Base-by-base conservation (phyloP, 2,888 invertebrate genomes). In the Anthoptus insignis region DNA sequence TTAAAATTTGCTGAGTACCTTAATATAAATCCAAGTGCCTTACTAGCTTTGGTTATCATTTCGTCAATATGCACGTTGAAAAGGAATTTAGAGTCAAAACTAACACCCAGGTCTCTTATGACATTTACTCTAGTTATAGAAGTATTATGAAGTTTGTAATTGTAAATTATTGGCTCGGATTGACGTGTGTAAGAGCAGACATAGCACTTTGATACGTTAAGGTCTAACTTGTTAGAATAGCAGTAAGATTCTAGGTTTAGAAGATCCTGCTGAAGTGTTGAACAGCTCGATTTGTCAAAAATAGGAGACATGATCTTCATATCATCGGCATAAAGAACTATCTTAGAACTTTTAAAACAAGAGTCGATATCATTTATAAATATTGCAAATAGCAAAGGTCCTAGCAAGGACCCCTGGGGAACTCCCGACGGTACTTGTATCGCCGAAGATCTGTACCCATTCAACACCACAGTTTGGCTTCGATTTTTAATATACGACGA, bases 11-110 rank as follows among this genome's bases (percentile, higher is more conserved):
- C 11, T 9, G 54, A 34, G 14, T 16, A 1, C 4, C 39, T 9
- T 1, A 56, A 5, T 9, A 56, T 13, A 39, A 56, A 56, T 14
- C 54, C 39, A 16, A 56, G 54, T 3, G 27, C 16, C 21, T 27
- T 47, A 13, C 22, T 11, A 11, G 54, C 21, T 24, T 54, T 54
- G 13, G 2, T 39, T 5, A 39, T 14, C 14, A 54, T 54, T 39
- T 47, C 6, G 22, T 47, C 13, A 2, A 47, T 22, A 22, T 47
- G 47, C 2, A 13, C 22, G 4, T 47, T 7, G 14, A 47, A 47
- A 1, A 47, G 47, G 13, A 47, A 24, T 16, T 24, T 42, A 8
- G 39, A 22, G 19, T 34, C 56, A 9, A 16, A 42, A 4, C 16
- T 16, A 6, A 49, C 8, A 49, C 19, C 32, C 5, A 54, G 22